These are phyloP conservation scores for Proteles cristata DNA, from an alignment of 2,113 vertebrate genomes.

Conservation along the genomic window DNA sequence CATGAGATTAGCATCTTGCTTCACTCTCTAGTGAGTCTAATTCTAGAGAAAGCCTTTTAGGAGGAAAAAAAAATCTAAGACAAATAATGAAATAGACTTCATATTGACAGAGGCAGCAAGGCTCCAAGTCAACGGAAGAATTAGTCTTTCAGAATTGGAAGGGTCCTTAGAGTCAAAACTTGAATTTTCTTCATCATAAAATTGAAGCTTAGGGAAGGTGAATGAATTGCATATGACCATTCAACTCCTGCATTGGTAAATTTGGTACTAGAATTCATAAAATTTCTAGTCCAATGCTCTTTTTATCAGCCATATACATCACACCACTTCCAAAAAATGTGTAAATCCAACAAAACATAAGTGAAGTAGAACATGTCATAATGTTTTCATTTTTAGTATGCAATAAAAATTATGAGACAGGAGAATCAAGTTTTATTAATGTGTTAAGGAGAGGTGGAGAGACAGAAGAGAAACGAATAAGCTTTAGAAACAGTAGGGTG, in stretches of 20 bases:
- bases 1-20: neutral
- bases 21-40: neutral
- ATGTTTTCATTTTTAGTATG: neutral
- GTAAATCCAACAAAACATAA: neutral
- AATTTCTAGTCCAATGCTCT: neutral
- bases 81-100: neutral
- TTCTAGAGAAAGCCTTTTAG: neutral
- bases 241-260: neutral
- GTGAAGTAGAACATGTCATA: neutral
- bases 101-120: neutral
- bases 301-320: neutral
- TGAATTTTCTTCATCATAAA: neutral
- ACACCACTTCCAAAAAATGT: neutral
- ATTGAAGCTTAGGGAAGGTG: neutral
- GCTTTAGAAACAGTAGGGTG: neutral
- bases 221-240: neutral
- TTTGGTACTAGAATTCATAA: neutral
- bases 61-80: neutral
- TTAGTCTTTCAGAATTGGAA: neutral
- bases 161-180: neutral
- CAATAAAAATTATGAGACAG: neutral
- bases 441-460: neutral
- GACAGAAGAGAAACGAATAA: neutral
- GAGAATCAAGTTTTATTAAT: neutral
- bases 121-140: neutral